phyloP scores from a whole-genome alignment of 2,113 vertebrate genomes.

The Zosterops hypoxanthus region DNA sequence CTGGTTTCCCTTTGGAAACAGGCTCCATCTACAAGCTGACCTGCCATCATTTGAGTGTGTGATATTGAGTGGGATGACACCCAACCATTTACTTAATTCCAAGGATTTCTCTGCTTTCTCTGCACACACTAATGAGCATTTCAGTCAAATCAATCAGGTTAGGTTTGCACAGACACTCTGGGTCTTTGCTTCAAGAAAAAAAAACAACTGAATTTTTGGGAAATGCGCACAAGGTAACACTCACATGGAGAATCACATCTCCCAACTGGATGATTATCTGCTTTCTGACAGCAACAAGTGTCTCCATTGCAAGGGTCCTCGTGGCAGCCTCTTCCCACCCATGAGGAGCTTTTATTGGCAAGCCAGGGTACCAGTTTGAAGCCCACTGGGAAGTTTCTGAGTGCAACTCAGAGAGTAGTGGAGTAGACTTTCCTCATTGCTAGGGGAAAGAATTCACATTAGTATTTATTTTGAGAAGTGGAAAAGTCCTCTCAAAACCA shows the following conservation, averaged over 20 bases:
- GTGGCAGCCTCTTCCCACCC: background rate
- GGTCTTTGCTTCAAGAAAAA: background rate
- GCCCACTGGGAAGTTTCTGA: background rate
- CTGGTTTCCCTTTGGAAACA: background rate
- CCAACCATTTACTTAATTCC: background rate
- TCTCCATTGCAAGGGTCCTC: background rate
- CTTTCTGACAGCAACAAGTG: background rate
- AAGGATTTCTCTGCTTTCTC: background rate
- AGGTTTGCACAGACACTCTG: background rate
- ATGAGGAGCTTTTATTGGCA: background rate
- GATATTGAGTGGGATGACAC: background rate
- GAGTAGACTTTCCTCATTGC: background rate
- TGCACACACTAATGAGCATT: background rate
- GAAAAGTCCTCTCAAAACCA: background rate
- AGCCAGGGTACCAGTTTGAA: background rate
- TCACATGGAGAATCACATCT: background rate
- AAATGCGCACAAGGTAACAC: background rate
- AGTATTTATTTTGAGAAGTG: background rate
- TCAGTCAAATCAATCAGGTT: background rate
- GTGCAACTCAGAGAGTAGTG: background rate
- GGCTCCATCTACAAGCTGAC: background rate
- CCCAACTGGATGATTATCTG: background rate
- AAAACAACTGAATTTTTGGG: rapidly evolving
- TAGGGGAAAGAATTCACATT: background rate
- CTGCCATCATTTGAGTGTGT: background rate